Percentiles rank a stretch among this genome's conserved stretches.
These are phyloP conservation scores for Drosophila mimica DNA, from an alignment of 2,888 invertebrate genomes.

Conservation along the genomic window DNA sequence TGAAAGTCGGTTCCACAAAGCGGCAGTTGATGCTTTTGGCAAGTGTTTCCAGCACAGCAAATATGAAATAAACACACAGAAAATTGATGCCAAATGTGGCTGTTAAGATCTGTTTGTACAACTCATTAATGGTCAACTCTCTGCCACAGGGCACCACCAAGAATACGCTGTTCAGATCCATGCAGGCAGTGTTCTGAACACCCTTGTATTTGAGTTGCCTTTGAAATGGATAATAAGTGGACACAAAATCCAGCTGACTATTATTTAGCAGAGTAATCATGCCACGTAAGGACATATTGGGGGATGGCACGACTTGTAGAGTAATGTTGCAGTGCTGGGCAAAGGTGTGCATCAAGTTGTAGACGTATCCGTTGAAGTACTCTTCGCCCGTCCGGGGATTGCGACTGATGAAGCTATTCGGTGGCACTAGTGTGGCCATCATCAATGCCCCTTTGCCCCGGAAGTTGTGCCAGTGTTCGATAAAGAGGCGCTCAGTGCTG, in stretches of 20 bases:
- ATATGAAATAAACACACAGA: conserved; percentile 1
- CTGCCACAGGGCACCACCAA: conserved; percentile 54
- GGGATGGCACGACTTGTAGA: background rate
- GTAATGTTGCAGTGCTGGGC: conserved; percentile 35
- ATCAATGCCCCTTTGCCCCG: conserved; percentile 33
- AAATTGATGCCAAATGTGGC: rapidly evolving
- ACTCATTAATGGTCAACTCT: conserved; percentile 17
- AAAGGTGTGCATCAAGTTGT: conserved; percentile 12
- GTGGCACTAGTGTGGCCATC: conserved; percentile 12
- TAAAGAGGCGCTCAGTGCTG: conserved; percentile 15
- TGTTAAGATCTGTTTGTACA: conserved; percentile 11
- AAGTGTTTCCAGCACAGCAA: conserved; percentile 16
- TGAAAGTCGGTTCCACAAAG: rapidly evolving
- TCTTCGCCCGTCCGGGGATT: conserved; percentile 32
- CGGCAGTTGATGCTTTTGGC: background rate
- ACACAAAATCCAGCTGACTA: conserved; percentile 35
- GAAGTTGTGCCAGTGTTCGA: conserved; percentile 37
- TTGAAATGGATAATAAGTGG: background rate
- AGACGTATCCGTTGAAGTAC: conserved; percentile 7
- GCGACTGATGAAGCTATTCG: conserved; percentile 13
- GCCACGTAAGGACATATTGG: rapidly evolving
- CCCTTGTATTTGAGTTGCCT: rapidly evolving
- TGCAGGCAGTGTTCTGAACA: background rate
- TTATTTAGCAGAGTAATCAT: background rate
- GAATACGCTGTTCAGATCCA: conserved; percentile 12